Percentiles rank a stretch among this genome's conserved stretches.
Conservation (phyloP, 2,113 vertebrate species). For the Dicrurus megarhynchus region DNA sequence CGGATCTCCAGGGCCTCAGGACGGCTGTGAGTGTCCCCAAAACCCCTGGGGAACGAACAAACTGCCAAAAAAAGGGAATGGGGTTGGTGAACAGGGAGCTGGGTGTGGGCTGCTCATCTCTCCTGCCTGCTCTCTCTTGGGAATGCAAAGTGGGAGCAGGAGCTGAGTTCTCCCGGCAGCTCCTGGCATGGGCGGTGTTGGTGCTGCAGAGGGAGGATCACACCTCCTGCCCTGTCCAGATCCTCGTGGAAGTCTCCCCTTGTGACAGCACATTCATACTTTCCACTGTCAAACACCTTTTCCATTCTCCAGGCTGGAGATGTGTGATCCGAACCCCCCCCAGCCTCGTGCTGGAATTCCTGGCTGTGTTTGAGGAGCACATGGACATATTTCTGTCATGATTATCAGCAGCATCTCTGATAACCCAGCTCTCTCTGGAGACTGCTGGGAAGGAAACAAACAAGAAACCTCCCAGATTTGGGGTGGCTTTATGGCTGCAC, state of each 20-base stretch:
- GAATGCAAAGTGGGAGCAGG: background rate
- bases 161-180: background rate
- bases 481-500: conserved; percentile 59
- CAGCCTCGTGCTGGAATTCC: background rate
- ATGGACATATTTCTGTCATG: conserved; percentile 39
- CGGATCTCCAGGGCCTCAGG: conserved; percentile 87
- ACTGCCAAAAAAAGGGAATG: background rate
- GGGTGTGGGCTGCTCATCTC: fast-evolving
- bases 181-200: background rate
- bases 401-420: conserved; percentile 65
- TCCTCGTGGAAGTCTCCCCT: background rate
- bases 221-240: background rate
- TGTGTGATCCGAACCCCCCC: background rate
- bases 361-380: conserved; percentile 15
- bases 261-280: background rate
- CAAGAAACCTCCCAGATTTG: conserved; percentile 63
- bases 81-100: background rate
- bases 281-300: background rate
- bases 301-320: background rate
- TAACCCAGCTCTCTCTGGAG: conserved; percentile 46
- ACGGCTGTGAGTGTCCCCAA: conserved; percentile 84
- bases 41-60: background rate
- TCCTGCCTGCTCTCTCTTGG: background rate
- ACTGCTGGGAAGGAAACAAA: conserved; percentile 57
- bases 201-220: background rate